phyloP scores from a whole-genome alignment of 2,113 vertebrate genomes.

The Coptodon rendalli region DNA sequence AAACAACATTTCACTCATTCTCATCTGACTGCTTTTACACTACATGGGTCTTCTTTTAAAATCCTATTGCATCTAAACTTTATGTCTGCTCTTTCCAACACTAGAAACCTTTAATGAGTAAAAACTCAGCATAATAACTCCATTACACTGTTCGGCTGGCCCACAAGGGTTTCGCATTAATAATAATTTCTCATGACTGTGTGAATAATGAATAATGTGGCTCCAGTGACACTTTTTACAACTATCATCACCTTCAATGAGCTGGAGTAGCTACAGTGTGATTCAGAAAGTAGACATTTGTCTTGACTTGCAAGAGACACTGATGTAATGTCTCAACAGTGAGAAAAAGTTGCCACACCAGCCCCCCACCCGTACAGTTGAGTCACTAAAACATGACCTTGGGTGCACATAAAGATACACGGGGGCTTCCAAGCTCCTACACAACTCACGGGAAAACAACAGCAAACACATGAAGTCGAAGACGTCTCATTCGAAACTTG shows the following conservation, averaged over 20 bases:
- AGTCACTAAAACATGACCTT: conserved; percentile 20
- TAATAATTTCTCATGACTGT: conserved; percentile 5
- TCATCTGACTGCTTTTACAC: neutral
- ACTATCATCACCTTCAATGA: conserved; percentile 12
- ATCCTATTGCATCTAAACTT: neutral
- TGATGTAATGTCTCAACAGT: conserved; percentile 65
- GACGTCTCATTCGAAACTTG: conserved; percentile 31
- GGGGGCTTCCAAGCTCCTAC: neutral
- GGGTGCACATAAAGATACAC: neutral
- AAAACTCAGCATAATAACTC: conserved; percentile 13
- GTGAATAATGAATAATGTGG: conserved; percentile 11
- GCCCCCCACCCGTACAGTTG: conserved; percentile 3
- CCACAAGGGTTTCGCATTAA: conserved; percentile 6
- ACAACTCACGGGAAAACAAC: conserved; percentile 17
- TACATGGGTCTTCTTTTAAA: fast-evolving
- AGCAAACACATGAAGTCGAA: conserved; percentile 27
- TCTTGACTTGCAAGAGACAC: conserved; percentile 14
- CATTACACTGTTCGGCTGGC: neutral
- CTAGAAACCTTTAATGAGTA: neutral
- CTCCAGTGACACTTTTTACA: conserved; percentile 16
- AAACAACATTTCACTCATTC: neutral
- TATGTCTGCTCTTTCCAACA: neutral
- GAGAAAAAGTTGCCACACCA: conserved; percentile 17
- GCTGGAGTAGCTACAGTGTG: conserved; percentile 28
- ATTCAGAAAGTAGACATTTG: conserved; percentile 57